Evolutionary conservation across 2,113 vertebrate species (phyloP).

Genomic region (Maccullochella peelii): DNA sequence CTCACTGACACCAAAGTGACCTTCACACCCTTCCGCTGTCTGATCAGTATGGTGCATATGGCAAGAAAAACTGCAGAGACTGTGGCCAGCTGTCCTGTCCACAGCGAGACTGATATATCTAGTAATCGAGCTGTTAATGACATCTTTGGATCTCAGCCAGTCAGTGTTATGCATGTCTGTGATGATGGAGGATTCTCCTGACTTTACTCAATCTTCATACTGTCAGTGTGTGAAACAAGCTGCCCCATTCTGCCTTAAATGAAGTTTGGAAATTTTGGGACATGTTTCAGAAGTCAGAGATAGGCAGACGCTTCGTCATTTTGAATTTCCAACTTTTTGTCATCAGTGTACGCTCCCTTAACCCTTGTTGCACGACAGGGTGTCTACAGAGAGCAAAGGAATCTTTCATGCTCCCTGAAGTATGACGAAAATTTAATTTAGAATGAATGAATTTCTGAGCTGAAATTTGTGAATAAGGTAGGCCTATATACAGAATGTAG

Average conservation of each 20-base stretch:
- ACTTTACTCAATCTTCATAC: conserved; percentile 39
- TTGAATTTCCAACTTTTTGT: background rate
- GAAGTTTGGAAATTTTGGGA: background rate
- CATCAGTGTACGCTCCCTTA: background rate
- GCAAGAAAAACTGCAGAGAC: conserved; percentile 47
- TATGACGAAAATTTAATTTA: background rate
- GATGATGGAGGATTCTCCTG: conserved; percentile 47
- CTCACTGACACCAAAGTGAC: conserved; percentile 66
- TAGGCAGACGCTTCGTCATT: background rate
- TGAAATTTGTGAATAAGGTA: background rate
- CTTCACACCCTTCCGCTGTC: conserved; percentile 65
- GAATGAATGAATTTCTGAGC: background rate
- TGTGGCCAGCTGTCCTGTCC: conserved; percentile 61
- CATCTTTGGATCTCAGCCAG: conserved; percentile 57
- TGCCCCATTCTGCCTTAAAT: background rate
- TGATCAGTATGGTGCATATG: conserved; percentile 51
- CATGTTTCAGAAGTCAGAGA: background rate
- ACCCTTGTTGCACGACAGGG: background rate
- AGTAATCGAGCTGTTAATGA: conserved; percentile 60
- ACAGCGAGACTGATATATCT: conserved; percentile 50
- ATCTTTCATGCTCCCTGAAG: background rate
- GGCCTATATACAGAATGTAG: too few species aligned
- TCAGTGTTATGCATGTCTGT: conserved; percentile 15
- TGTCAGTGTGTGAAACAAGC: conserved; percentile 39
- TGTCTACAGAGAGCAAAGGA: background rate